Base-by-base conservation (phyloP, 2,888 invertebrate species). In the Sialis lutaria region DNA sequence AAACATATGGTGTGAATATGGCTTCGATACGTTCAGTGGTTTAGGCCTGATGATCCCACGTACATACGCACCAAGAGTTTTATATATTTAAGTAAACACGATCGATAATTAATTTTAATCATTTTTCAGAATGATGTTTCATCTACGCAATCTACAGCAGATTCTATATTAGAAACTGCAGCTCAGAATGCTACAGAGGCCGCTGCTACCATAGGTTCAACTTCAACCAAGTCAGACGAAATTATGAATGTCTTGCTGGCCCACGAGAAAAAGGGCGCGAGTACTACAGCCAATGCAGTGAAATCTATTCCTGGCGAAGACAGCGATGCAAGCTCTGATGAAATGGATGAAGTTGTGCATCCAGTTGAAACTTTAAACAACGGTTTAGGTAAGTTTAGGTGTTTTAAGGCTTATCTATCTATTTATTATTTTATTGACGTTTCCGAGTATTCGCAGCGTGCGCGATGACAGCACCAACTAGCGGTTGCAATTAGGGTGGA, bases 201-300 rank as follows among this genome's bases (percentile, higher is more conserved):
- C 32, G 62, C 64, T 30, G 57, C 65, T 7, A 59, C 60, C 44
- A 61, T 61, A 30, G 63, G 63, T 37, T 61, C 62, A 46, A 56
- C 58, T 43, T 50, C 55, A 45, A 79, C 81, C 53, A 83, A 82
- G 61, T 73, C 72, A 51, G 90, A 91, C 60, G 91, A 92, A 58
- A 91, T 91, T 53, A 90, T 92, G 89, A 88, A 89, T 13, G 88
- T 91, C 5, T 68, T 92, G 37, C 68, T 92, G 51, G 87, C 88
- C 40, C 88, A 91, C 60, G 92, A 92, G 63, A 89, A 88, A 61
- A 81, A 83, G 58, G 74, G 75, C 33, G 70, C 68, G 9, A 66
- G 66, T 43, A 71, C 72, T 52, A 67, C 73, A 42, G 66, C 72
- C 2, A 75, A 72, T 56, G 72, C 79, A 22, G 60, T 79, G 50